A percentile compares a stretch with the other conserved stretches of the same genome.
phyloP scores from a whole-genome alignment of 2,888 invertebrate species.

The Lasioglossum zephyrum region DNA sequence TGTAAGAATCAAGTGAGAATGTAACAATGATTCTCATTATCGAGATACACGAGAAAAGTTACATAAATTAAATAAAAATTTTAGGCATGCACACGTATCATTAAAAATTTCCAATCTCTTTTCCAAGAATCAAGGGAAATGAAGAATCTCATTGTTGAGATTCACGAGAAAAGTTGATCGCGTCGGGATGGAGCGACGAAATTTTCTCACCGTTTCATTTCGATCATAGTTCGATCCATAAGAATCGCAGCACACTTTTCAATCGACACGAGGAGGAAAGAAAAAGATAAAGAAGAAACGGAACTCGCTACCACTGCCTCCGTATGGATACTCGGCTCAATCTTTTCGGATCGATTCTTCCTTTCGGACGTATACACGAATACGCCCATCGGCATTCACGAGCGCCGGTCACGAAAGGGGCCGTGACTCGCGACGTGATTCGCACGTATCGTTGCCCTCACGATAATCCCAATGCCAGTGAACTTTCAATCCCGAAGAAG shows the following conservation, averaged over 20 bases:
- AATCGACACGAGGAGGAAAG: slow-evolving; percentile 63
- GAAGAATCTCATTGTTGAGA: not conserved
- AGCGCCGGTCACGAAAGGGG: slow-evolving; percentile 79
- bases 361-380: slow-evolving; percentile 74
- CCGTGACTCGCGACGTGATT: slow-evolving; percentile 78
- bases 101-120: too few relatives aligned
- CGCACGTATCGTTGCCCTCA: slow-evolving; percentile 78
- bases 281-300: slow-evolving; percentile 62
- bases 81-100: too few relatives aligned
- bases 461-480: slow-evolving; percentile 77
- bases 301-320: slow-evolving; percentile 69
- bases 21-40: not conserved
- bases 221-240: slow-evolving; percentile 48
- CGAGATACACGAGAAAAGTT: not conserved
- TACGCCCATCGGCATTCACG: slow-evolving; percentile 80
- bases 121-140: not conserved
- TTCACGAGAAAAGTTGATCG: not conserved
- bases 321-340: slow-evolving; percentile 64
- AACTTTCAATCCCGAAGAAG: slow-evolving; percentile 75
- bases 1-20: not conserved
- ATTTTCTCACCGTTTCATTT: slow-evolving; percentile 28
- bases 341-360: slow-evolving; percentile 72
- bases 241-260: slow-evolving; percentile 49
- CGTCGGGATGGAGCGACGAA: not conserved
- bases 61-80: too few relatives aligned